Evolutionary conservation across 2,888 invertebrate species (phyloP), one percentile per base, ranked within the genome.

Genomic region (Tenodera sinensis): DNA sequence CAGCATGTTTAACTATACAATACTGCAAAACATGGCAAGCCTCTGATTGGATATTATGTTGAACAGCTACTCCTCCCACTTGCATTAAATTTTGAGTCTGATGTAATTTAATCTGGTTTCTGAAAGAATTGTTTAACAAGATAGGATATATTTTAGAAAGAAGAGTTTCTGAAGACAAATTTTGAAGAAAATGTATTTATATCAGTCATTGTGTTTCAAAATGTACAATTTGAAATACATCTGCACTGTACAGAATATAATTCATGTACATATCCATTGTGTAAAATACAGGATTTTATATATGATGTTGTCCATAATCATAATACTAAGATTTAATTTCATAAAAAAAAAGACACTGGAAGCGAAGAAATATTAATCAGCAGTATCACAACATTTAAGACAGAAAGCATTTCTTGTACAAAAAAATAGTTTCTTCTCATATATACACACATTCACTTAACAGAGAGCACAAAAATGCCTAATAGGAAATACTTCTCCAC

Each of bases 401-500:
- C 15, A 25, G 25, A 20, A 71, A 86, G 86, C 81, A 87, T 82
- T 87, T 87, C 87, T 87, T 83, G 87, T 87, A 87, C 87, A 87
- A 82, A 87, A 87, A 87, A 87, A 87, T 87, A 87, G 27, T 87
- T 71, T 86, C 83, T 28, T 87, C 28, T 87, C 34, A 34, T 87
- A 30, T 71, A 71, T 20, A 71, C 25, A 71, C 54, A 71, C 20
- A n/a, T 15, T 71, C 54, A 71, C 54, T 2, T 71, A 25, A 71
- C 3, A n/a, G n/a, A 71, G 54, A 20, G 20, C 20, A 25, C 25
- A 71, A 71, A 71, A 71, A 71, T 71, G 54, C 54, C 25, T 20
- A 71, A 20, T 71, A 71, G 54, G 54, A 71, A 71, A 71, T 71
- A 20, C 20, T 71, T 6, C 25, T 71, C 25, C 6, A 71, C 54